Base-by-base conservation (phyloP, 2,797 vertebrate genomes). In the Chiloscyllium punctatum region DNA sequence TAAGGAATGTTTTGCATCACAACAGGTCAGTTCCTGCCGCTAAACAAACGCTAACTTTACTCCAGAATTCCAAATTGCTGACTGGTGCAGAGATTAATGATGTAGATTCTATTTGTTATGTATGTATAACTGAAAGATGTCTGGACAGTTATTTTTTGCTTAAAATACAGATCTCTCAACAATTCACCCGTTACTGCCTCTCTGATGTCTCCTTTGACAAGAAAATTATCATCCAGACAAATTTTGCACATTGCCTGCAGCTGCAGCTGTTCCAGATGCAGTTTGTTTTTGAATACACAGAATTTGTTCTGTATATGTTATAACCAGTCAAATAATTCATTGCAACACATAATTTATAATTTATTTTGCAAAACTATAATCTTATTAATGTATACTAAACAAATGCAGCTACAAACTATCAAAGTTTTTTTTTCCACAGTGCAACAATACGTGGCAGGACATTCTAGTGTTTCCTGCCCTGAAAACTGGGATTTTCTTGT, bases 401-500 rank as follows among this genome's bases (percentile, higher is more conserved):
- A 74, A 51, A 30, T 77, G 72, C 42, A 77, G 71, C 30, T 77
- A 48, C 9, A 9, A 23, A 72, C 51, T 57, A 69, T n/a, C 21
- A 7, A 53, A 77, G 94, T 53, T 8, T 62, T 53, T n/a, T 27
- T 94, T 95, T 77, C 72, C 68, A 95, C 71, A 74, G 33, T n/a
- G 71, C 71, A 94, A 53, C 30, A 77, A 72, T 95, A 72, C 42
- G 77, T 9, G 3, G 7, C 71, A 77, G 94, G 94, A 77, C 74
- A 77, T 95, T 74, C 71, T 21, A 72, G 42, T 57, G 15, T 27
- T 95, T 95, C 94, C 71, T 95, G 71, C 33, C 16, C 25, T 53
- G 71, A 77, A 95, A 74, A 95, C 71, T 74, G 69, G 9, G 69
- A 94, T 72, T 94, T 94, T 88, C 11, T 72, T 95, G 69, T 53